Evolutionary conservation across 2,888 invertebrate genomes (phyloP).

Genomic region (Cheilosia impressa): DNA sequence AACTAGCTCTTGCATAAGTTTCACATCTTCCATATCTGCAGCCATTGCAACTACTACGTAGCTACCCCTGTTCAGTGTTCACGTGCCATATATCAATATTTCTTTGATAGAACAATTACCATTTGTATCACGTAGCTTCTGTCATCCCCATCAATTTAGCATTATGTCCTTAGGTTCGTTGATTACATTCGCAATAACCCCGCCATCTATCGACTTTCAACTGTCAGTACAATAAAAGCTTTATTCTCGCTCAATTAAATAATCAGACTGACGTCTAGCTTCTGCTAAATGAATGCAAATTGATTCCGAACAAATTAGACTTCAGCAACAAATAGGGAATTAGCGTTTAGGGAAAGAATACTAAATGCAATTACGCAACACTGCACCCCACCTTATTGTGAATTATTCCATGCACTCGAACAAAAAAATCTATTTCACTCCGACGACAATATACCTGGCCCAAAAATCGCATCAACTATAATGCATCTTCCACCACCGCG

Average conservation of each 20-base stretch:
- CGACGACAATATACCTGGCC: too few species aligned
- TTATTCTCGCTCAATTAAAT: constrained; percentile 28
- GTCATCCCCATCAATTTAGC: constrained; percentile 49
- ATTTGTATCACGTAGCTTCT: constrained; percentile 37
- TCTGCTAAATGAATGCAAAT: constrained; percentile 44
- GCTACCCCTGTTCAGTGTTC: background rate
- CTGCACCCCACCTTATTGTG: constrained; percentile 11
- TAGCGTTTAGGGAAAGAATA: background rate
- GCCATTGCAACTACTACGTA: too few species aligned
- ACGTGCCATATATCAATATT: background rate
- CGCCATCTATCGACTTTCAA: constrained; percentile 64
- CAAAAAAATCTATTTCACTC: background rate
- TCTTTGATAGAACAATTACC: constrained; percentile 6
- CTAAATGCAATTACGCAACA: constrained; percentile 19
- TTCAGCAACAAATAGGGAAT: background rate
- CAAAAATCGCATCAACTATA: background rate
- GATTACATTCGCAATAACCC: constrained; percentile 52
- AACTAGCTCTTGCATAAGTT: too few species aligned
- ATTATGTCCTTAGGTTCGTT: constrained; percentile 55
- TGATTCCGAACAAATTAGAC: constrained; percentile 9
- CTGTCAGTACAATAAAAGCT: constrained; percentile 40
- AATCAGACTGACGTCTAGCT: constrained; percentile 47
- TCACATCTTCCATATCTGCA: too few species aligned
- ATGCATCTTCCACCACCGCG: background rate
- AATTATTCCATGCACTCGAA: constrained; percentile 27